These are phyloP conservation scores for Limnephilus marmoratus DNA, from an alignment of 2,888 invertebrate species.

Conservation along the genomic window DNA sequence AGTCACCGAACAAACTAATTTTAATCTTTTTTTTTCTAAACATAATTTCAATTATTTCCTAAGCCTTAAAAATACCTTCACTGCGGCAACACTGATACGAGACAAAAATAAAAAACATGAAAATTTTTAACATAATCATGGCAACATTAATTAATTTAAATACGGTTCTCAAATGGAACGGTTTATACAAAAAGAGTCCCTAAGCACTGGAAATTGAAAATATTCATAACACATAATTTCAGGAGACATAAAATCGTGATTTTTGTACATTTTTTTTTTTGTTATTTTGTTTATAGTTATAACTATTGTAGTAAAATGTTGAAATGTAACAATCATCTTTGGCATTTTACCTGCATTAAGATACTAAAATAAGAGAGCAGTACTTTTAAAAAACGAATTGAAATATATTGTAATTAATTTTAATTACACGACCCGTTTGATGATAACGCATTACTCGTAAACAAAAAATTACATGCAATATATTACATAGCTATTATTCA, in stretches of 20 bases:
- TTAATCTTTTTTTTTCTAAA: slow-evolving; percentile 5
- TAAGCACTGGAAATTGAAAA: background rate
- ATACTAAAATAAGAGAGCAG: background rate
- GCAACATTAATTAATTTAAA: slow-evolving; percentile 11
- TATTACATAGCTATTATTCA: background rate
- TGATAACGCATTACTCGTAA: background rate
- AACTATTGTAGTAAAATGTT: background rate
- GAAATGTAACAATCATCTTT: slow-evolving; percentile 5
- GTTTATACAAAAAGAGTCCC: background rate
- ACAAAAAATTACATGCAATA: background rate
- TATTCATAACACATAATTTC: background rate
- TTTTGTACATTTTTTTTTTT: background rate
- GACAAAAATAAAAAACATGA: slow-evolving; percentile 16
- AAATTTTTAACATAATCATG: background rate
- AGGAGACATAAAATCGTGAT: background rate
- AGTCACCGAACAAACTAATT: slow-evolving; percentile 55
- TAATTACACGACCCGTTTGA: background rate
- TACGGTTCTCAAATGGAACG: background rate
- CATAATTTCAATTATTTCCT: slow-evolving; percentile 44
- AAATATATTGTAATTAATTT: background rate
- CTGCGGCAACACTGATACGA: slow-evolving; percentile 50
- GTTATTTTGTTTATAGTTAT: background rate
- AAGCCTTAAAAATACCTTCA: slow-evolving; percentile 45
- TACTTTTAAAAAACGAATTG: background rate
- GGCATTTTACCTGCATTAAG: slow-evolving; percentile 9